A percentile compares a stretch with the other conserved stretches of the same genome.
These are phyloP conservation scores for Trinorchestia longiramus DNA, from an alignment of 1,140 invertebrate genomes.

Conservation along the genomic window DNA sequence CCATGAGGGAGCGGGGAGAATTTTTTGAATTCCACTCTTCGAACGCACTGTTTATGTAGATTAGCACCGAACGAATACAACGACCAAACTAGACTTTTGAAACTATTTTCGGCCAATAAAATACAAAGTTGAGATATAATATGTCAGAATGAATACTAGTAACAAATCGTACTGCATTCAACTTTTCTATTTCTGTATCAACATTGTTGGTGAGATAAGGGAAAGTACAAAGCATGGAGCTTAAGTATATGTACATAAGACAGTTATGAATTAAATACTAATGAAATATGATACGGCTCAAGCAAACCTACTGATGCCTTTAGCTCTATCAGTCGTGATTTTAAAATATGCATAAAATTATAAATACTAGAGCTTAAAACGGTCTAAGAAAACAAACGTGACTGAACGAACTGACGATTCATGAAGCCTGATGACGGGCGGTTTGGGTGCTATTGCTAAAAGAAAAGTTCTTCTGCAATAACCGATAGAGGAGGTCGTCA, in stretches of 20 bases:
- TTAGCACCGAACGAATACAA: no score
- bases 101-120: no score
- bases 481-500: slow-evolving; percentile 4
- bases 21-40: no score
- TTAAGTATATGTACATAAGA: neutral
- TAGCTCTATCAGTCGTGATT: neutral
- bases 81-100: no score
- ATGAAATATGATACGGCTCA: no score
- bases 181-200: neutral
- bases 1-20: no score
- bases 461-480: neutral
- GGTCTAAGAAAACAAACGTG: neutral
- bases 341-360: neutral
- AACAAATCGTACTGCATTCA: neutral
- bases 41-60: no score
- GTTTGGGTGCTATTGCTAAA: neutral
- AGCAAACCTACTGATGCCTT: neutral
- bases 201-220: neutral
- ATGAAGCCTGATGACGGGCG: neutral
- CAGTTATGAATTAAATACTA: neutral
- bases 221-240: neutral
- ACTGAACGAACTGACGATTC: neutral
- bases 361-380: neutral
- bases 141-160: neutral
- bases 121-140: no score